Conservation (phyloP, 2,888 invertebrate genomes). For the Habroteleia sp. region DNA sequence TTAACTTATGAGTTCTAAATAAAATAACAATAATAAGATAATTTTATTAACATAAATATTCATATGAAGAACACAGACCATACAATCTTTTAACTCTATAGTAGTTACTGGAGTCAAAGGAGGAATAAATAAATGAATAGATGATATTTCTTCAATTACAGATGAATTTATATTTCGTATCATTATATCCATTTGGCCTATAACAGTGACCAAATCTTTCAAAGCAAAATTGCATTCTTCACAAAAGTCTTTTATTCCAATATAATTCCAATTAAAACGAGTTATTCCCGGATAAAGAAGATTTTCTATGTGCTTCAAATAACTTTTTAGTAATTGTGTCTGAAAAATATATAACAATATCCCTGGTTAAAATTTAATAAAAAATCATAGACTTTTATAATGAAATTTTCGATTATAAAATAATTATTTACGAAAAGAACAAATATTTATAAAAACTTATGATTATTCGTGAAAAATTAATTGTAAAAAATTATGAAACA, state of each 20-base stretch:
- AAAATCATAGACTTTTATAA: too few relatives aligned
- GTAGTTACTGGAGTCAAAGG: conserved; percentile 16
- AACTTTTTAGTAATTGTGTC: conserved; percentile 86
- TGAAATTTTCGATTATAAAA: too few relatives aligned
- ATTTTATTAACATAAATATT: too few relatives aligned
- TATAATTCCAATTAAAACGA: conserved; percentile 92
- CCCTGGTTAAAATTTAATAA: too few relatives aligned
- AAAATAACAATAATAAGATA: too few relatives aligned
- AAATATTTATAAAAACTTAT: too few relatives aligned
- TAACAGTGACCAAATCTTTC: conserved; percentile 85
- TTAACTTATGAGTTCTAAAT: neutral
- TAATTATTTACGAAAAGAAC: too few relatives aligned
- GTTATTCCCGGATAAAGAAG: conserved; percentile 90
- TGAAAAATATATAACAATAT: too few relatives aligned
- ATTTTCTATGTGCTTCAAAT: conserved; percentile 87
- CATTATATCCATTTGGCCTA: conserved; percentile 85
- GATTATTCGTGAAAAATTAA: too few relatives aligned
- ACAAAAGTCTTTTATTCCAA: conserved; percentile 90
- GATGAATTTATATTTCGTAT: conserved; percentile 70
- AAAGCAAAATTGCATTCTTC: conserved; percentile 83
- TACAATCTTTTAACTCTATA: conserved; percentile 42
- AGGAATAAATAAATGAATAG: conserved; percentile 72
- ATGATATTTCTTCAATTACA: conserved; percentile 68
- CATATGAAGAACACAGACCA: too few relatives aligned
- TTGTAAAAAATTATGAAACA: too few relatives aligned